Percentiles rank a stretch among this genome's conserved stretches.
phyloP scores from a whole-genome alignment of 2,113 vertebrate genomes.

The Microcebus lehilahytsara region DNA sequence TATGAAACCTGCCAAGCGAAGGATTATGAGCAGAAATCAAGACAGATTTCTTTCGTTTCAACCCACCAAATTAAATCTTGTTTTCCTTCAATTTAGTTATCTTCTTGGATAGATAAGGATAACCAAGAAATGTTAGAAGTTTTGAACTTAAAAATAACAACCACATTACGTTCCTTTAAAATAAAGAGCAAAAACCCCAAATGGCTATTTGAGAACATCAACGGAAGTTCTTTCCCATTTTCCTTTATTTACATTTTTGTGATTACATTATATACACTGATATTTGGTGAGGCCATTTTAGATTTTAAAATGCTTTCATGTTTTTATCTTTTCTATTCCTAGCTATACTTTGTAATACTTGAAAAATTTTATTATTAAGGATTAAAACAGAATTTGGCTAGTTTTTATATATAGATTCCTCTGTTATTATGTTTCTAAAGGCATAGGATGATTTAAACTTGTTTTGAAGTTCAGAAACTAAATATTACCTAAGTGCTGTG shows the following conservation, averaged over 20 bases:
- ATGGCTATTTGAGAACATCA: neutral
- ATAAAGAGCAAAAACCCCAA: conserved; percentile 9
- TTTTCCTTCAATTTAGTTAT: neutral
- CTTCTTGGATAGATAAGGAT: conserved; percentile 30
- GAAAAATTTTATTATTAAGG: neutral
- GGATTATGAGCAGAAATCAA: neutral
- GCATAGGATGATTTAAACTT: neutral
- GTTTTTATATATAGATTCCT: neutral
- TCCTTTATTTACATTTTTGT: conserved; percentile 30
- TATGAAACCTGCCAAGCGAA: conserved; percentile 32
- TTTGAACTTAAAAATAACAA: conserved; percentile 43
- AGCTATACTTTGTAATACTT: neutral
- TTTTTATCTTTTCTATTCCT: neutral
- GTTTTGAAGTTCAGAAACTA: conserved; percentile 52
- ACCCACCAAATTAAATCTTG: conserved; percentile 26
- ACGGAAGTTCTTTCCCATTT: neutral
- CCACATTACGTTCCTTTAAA: neutral
- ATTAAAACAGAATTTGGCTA: neutral
- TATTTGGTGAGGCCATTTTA: conserved; percentile 17
- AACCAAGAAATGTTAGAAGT: conserved; percentile 15
- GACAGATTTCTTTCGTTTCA: conserved; percentile 49
- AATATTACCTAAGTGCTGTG: conserved; percentile 1
- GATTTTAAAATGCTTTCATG: conserved; percentile 1
- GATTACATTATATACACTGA: neutral
- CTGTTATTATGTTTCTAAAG: conserved; percentile 8